Conservation (phyloP, 2,888 invertebrate species). For the Ditula angustiorana region DNA sequence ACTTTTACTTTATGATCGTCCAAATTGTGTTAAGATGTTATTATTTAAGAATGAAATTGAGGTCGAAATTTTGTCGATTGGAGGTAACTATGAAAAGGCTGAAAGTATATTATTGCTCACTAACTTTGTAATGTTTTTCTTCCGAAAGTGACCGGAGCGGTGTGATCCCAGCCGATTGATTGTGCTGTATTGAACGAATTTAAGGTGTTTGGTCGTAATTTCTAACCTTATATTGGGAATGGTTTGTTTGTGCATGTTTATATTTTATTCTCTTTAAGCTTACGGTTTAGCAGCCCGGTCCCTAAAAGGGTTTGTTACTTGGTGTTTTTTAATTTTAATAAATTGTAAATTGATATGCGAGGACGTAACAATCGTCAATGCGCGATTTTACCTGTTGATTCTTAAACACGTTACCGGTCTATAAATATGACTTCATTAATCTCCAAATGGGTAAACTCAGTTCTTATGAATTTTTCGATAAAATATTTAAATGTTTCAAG, state of each 20-base stretch:
- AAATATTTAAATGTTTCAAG: conserved; percentile 32
- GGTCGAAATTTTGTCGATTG: not conserved
- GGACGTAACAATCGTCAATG: not conserved
- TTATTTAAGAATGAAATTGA: not conserved
- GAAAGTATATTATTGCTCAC: conserved; percentile 63
- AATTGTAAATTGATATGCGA: conserved; percentile 1
- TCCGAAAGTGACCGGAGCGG: conserved; percentile 41
- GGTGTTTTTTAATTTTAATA: not conserved
- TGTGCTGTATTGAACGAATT: conserved; percentile 4
- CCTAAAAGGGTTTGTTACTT: not conserved
- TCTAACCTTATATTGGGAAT: not conserved
- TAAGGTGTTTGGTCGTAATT: conserved; percentile 4
- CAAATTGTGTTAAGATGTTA: conserved; percentile 7
- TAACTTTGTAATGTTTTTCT: conserved; percentile 40
- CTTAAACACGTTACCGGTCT: not conserved
- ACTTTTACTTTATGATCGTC: not conserved
- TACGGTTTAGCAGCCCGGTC: not conserved
- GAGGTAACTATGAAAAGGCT: conserved; percentile 56
- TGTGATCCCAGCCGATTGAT: conserved; percentile 36
- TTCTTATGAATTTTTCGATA: conserved; percentile 38
- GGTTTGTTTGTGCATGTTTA: not conserved
- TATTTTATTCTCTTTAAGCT: conserved; percentile 2
- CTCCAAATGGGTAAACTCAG: conserved; percentile 16
- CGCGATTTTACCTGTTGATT: conserved; percentile 5
- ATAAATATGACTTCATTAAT: conserved; percentile 2